A percentile compares a stretch with the other conserved stretches of the same genome.
Conservation (phyloP, 2,113 vertebrate species). For the Perognathus longimembris region DNA sequence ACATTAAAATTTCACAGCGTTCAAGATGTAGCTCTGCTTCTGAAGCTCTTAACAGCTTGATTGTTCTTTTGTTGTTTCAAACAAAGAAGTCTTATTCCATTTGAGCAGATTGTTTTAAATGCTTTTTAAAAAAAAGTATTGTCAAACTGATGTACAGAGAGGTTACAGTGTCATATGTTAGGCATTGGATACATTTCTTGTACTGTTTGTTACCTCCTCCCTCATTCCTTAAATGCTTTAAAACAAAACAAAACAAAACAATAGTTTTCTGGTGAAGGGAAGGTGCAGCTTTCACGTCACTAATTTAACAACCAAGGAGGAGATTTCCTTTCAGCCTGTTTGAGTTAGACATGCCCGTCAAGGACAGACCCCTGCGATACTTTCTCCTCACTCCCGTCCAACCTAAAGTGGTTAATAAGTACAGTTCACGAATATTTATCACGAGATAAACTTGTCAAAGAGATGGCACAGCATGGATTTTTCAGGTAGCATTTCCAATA, state of each 20-base stretch:
- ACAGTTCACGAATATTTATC: conserved; percentile 71
- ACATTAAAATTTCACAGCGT: conserved; percentile 23
- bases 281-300: conserved; percentile 58
- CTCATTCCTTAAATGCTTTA: no score
- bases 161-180: no score
- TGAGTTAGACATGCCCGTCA: conserved; percentile 46
- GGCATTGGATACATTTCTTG: no score
- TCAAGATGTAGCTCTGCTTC: conserved; percentile 15
- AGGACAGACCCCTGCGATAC: conserved; percentile 39
- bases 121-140: no score
- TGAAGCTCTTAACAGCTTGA: conserved; percentile 46
- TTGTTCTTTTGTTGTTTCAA: conserved; percentile 74
- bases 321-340: conserved; percentile 10
- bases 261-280: conserved; percentile 67
- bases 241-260: no score
- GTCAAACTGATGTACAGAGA: no score
- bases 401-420: conserved; percentile 78
- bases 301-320: conserved; percentile 56
- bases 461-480: conserved; percentile 67
- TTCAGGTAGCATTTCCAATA: conserved; percentile 54
- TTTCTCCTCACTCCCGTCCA: conserved; percentile 56
- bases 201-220: no score
- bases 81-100: conserved; percentile 54
- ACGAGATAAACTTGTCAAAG: conserved; percentile 48
- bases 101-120: conserved; percentile 60